Base-by-base conservation (phyloP, 2,113 vertebrate genomes). In the Arothron firmamentum region DNA sequence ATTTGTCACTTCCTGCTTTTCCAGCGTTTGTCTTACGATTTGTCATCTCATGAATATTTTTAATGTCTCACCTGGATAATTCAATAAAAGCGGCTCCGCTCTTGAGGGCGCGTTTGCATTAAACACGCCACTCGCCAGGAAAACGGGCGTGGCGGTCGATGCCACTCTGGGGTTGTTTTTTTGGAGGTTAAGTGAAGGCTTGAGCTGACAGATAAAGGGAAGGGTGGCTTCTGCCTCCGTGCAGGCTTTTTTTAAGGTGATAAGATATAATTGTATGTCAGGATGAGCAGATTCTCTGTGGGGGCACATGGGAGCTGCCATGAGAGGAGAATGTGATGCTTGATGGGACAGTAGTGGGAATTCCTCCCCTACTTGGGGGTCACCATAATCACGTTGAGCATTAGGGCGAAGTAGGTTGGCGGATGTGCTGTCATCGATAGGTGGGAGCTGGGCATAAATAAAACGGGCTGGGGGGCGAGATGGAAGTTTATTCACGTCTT, bases 181-280 rank as follows among this genome's bases (percentile, higher is more conserved):
- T 2, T 17, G 58, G 71, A 66, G 71, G 75, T 80, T 70, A 81
- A 50, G 64, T 73, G 63, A 77, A 74, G 58, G 75, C 74, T 47
- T 49, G 47, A 58, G 66, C 63, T 81, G 79, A 72, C 79, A 71
- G 76, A 77, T 75, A 63, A 59, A 78, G 81, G 83, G 68, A 77
- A 8, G 28, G 62, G 59, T 67, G 62, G 52, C 54, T 50, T 10
- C 59, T 62, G 63, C 70, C 54, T 75, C 56, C 43, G 11, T 75
- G 66, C 64, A 38, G 53, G 52, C 62, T 28, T 38, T 38, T 12
- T 69, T 71, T 51, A 84, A 82, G 75, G 75, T 67, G 70, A 81
- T 66, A 68, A 45, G 59, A 65, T 71, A 57, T 87, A 84, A 88
- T 78, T 85, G 78, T 80, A 75, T 77, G 28, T 66, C 67, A 77